These are phyloP conservation scores for Andrena marginata DNA, from an alignment of 2,888 invertebrate species.

Conservation along the genomic window DNA sequence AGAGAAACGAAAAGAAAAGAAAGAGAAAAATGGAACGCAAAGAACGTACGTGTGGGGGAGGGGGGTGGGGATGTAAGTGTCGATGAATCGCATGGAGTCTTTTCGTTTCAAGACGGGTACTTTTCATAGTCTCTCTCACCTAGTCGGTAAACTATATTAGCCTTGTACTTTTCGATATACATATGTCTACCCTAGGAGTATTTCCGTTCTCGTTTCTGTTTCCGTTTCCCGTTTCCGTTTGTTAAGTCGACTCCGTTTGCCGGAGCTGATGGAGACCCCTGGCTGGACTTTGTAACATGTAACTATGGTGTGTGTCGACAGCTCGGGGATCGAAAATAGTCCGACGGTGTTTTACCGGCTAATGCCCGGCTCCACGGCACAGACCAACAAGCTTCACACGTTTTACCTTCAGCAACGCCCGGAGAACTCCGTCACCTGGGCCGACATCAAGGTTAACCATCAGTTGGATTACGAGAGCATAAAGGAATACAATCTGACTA, in stretches of 20 bases:
- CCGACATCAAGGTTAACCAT: slow-evolving; percentile 98
- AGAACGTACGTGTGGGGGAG: neutral
- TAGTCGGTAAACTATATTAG: slow-evolving; percentile 52
- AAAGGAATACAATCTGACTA: slow-evolving; percentile 97
- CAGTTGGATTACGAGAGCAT: slow-evolving; percentile 97
- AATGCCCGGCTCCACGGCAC: slow-evolving; percentile 98
- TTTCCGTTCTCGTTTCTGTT: slow-evolving; percentile 83
- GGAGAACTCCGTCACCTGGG: slow-evolving; percentile 97
- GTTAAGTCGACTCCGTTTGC: slow-evolving; percentile 63
- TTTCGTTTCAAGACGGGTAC: slow-evolving; percentile 71
- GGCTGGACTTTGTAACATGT: slow-evolving; percentile 59
- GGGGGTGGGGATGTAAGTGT: slow-evolving; percentile 2
- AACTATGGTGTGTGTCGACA: slow-evolving; percentile 85
- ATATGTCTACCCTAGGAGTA: slow-evolving; percentile 67
- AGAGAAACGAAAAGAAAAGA: neutral
- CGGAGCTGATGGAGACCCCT: slow-evolving; percentile 25
- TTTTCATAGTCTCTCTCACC: slow-evolving; percentile 21
- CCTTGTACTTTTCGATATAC: slow-evolving; percentile 56
- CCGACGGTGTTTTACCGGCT: slow-evolving; percentile 97
- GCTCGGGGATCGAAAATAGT: slow-evolving; percentile 98
- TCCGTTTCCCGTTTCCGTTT: slow-evolving; percentile 80
- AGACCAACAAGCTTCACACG: slow-evolving; percentile 97
- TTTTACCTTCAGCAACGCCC: slow-evolving; percentile 98
- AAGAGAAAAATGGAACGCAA: slow-evolving; percentile 2
- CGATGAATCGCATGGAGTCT: slow-evolving; percentile 73